Evolutionary conservation across 2,888 invertebrate genomes (phyloP).

Genomic region (Mallateleia sp.): DNA sequence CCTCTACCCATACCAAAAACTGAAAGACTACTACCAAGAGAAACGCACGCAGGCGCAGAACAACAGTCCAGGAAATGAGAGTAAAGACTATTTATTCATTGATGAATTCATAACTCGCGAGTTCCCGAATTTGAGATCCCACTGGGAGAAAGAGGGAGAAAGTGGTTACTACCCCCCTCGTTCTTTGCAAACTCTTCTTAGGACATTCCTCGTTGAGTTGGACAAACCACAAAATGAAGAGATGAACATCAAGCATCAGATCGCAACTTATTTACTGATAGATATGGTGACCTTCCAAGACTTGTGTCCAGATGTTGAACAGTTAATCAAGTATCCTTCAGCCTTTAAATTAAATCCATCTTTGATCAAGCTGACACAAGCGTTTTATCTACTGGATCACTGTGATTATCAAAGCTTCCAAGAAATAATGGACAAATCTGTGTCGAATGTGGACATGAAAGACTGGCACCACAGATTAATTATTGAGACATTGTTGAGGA

Average conservation of each 20-base stretch:
- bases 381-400: conserved; percentile 97
- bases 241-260: conserved; percentile 93
- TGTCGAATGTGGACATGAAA: conserved; percentile 90
- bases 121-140: conserved; percentile 90
- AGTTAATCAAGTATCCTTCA: conserved; percentile 95
- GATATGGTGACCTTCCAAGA: conserved; percentile 94
- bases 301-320: conserved; percentile 92
- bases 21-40: conserved; percentile 90
- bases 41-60: conserved; percentile 87
- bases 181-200: conserved; percentile 94
- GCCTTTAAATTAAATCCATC: conserved; percentile 94
- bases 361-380: conserved; percentile 94
- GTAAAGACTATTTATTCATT: conserved; percentile 91
- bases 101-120: conserved; percentile 92
- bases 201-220: conserved; percentile 92
- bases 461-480: conserved; percentile 94
- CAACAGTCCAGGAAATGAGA: not conserved
- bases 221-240: conserved; percentile 84
- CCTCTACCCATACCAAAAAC: conserved; percentile 91
- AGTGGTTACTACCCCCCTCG: conserved; percentile 93
- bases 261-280: conserved; percentile 95
- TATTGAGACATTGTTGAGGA: conserved; percentile 92
- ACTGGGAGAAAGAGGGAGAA: conserved; percentile 93
- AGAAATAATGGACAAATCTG: conserved; percentile 86
- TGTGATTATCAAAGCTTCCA: conserved; percentile 93